These are phyloP conservation scores for Bombus waltoni DNA, from an alignment of 1,140 invertebrate genomes.

Conservation along the genomic window DNA sequence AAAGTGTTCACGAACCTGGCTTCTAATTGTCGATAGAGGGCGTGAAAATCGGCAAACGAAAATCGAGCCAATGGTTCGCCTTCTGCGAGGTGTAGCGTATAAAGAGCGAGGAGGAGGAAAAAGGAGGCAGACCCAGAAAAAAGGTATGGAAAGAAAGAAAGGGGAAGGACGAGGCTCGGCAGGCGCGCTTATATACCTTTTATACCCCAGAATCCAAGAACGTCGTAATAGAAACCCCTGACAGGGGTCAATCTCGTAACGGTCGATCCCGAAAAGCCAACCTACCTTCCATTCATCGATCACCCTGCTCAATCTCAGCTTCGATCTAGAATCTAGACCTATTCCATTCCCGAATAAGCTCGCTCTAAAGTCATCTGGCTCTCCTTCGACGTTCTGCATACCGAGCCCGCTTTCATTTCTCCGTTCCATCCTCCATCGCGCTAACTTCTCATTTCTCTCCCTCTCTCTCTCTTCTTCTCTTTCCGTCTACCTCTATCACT, in stretches of 20 bases:
- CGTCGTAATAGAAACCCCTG: conserved; percentile 73
- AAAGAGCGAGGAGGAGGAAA: background rate
- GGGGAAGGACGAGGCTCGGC: background rate
- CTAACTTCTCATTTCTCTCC: background rate
- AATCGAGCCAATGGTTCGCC: conserved; percentile 40
- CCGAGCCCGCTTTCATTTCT: conserved; percentile 8
- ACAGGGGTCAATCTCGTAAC: conserved; percentile 74
- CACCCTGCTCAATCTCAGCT: conserved; percentile 59
- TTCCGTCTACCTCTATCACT: background rate
- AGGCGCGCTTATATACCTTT: conserved; percentile 41
- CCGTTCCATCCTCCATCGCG: background rate
- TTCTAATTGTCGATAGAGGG: background rate
- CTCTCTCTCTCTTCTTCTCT: conserved; percentile 16
- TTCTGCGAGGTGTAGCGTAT: background rate
- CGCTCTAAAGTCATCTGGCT: conserved; percentile 53
- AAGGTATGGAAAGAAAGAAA: background rate
- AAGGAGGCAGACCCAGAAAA: background rate
- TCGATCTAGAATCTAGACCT: conserved; percentile 56
- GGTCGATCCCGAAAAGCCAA: conserved; percentile 67
- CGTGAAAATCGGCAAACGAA: conserved; percentile 49
- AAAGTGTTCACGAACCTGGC: background rate
- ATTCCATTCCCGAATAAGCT: conserved; percentile 64
- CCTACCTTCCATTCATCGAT: conserved; percentile 67
- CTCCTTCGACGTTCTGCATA: conserved; percentile 51
- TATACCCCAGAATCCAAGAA: conserved; percentile 51